These are phyloP conservation scores for Microctonus hyperodae DNA, from an alignment of 2,888 invertebrate species.

Conservation along the genomic window DNA sequence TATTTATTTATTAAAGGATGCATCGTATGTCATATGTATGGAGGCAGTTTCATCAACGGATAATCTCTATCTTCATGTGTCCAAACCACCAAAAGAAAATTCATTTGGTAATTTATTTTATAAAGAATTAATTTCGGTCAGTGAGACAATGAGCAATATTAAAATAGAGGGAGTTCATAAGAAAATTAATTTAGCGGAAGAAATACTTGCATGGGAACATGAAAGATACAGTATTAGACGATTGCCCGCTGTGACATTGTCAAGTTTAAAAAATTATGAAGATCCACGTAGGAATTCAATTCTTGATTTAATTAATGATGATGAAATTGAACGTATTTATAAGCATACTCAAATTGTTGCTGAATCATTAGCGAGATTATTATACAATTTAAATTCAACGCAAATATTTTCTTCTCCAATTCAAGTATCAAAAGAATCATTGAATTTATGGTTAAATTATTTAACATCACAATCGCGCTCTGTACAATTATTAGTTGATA, in stretches of 20 bases:
- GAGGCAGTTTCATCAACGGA: constrained; percentile 78
- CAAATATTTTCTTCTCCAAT: constrained; percentile 62
- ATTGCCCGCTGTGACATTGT: constrained; percentile 90
- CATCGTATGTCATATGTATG: constrained; percentile 88
- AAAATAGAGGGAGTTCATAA: constrained; percentile 82
- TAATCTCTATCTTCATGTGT: constrained; percentile 87
- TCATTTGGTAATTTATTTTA: constrained; percentile 75
- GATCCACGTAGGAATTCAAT: constrained; percentile 70
- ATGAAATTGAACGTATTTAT: constrained; percentile 68
- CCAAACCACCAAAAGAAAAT: constrained; percentile 91
- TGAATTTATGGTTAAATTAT: constrained; percentile 80
- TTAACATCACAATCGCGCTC: constrained; percentile 77
- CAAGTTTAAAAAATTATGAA: constrained; percentile 76
- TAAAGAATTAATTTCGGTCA: constrained; percentile 69
- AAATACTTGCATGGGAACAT: constrained; percentile 94
- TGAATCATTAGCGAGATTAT: constrained; percentile 82
- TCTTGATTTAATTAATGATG: constrained; percentile 69
- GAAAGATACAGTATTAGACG: constrained; percentile 93
- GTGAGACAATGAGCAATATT: constrained; percentile 62
- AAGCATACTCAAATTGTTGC: constrained; percentile 79
- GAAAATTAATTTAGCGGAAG: constrained; percentile 96
- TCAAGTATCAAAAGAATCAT: constrained; percentile 74
- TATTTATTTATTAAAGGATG: constrained; percentile 84
- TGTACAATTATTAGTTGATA: constrained; percentile 74
- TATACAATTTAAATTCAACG: constrained; percentile 73